A percentile compares a stretch with the other conserved stretches of the same genome.
phyloP scores from a whole-genome alignment of 1,140 invertebrate species.

The Phthorimaea operculella region DNA sequence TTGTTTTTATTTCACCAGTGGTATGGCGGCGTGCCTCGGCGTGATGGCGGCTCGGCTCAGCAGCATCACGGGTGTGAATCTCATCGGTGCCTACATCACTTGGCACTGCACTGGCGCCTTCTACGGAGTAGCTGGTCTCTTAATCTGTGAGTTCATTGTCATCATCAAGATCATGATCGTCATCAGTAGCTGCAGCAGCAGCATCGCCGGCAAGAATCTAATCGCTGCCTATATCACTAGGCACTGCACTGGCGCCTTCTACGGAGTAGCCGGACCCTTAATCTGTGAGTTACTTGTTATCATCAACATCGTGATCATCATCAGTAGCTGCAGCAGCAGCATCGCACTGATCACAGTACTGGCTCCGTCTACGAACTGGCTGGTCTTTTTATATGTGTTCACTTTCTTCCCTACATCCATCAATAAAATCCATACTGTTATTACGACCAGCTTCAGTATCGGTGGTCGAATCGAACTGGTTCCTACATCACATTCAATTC shows the following conservation, averaged over 20 bases:
- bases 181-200: too few relatives aligned
- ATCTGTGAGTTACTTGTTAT: slow-evolving; percentile 17
- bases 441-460: too few relatives aligned
- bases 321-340: too few relatives aligned
- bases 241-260: slow-evolving; percentile 22
- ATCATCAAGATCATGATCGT: too few relatives aligned
- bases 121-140: slow-evolving; percentile 12
- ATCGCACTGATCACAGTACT: slow-evolving; percentile 14
- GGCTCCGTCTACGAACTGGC: slow-evolving; percentile 17
- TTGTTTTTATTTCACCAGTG: slow-evolving; percentile 18
- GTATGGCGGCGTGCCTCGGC: slow-evolving; percentile 32
- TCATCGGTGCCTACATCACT: slow-evolving; percentile 21
- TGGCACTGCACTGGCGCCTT: slow-evolving; percentile 21
- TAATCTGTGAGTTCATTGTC: slow-evolving; percentile 18
- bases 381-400: slow-evolving; percentile 17
- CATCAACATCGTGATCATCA: too few relatives aligned
- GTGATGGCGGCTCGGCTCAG: slow-evolving; percentile 31
- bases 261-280: slow-evolving; percentile 9
- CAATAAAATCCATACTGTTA: too few relatives aligned
- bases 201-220: not conserved
- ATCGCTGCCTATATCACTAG: not conserved
- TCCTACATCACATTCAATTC: too few relatives aligned
- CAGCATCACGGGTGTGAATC: slow-evolving; percentile 19
- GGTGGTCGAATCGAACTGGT: too few relatives aligned
- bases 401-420: too few relatives aligned